phyloP scores from a whole-genome alignment of 2,888 invertebrate genomes.

The Pachycephus smyrnensis region DNA sequence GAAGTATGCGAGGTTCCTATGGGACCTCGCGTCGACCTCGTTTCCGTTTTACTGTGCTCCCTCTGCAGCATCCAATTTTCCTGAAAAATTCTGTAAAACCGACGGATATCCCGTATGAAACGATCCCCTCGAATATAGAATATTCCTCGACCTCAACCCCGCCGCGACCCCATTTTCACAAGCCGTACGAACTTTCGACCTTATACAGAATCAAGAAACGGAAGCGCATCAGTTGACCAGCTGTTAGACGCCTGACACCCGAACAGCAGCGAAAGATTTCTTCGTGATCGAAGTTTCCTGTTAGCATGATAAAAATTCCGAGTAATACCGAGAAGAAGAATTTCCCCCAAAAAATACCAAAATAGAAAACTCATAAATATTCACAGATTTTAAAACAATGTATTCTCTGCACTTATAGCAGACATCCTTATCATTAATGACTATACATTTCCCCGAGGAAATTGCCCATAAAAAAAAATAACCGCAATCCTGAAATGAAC shows the following conservation, averaged over 20 bases:
- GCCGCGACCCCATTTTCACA: not conserved
- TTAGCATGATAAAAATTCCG: not conserved
- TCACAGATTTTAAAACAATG: not conserved
- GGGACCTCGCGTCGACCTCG: conserved; percentile 9
- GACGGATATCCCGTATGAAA: not conserved
- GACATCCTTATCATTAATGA: not conserved
- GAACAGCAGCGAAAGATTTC: not conserved
- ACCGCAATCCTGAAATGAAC: not conserved
- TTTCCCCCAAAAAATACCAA: too few relatives aligned
- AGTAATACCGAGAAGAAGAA: not conserved
- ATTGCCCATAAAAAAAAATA: not conserved
- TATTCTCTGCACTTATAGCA: not conserved
- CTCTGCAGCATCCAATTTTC: conserved; percentile 13
- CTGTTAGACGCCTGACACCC: not conserved
- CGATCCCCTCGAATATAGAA: not conserved
- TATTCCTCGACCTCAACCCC: not conserved
- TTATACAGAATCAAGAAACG: not conserved
- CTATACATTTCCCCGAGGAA: not conserved
- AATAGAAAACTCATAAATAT: not conserved
- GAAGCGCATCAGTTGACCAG: not conserved
- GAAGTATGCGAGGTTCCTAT: conserved; percentile 9
- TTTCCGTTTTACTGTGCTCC: not conserved
- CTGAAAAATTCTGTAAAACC: conserved; percentile 8
- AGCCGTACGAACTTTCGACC: not conserved
- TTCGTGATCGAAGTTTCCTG: not conserved